These are phyloP conservation scores for Enteromius trimaculatus DNA, from an alignment of 2,797 vertebrate genomes.

Conservation along the genomic window DNA sequence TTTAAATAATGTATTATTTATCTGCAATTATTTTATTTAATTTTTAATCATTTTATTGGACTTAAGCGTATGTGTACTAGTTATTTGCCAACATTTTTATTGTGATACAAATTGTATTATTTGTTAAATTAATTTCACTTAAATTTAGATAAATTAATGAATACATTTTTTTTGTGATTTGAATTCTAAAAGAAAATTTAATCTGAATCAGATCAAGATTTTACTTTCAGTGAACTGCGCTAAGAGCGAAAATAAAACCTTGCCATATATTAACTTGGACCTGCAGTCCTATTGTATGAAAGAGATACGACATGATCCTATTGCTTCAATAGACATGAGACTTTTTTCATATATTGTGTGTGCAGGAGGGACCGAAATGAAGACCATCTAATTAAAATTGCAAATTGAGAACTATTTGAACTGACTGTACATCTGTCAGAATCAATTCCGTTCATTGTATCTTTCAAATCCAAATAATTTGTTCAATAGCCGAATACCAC, in stretches of 20 bases:
- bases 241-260: slow-evolving; percentile 7
- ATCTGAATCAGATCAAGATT: neutral
- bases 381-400: slow-evolving; percentile 27
- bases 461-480: slow-evolving; percentile 12
- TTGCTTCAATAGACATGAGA: slow-evolving; percentile 7
- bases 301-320: slow-evolving; percentile 3
- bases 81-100: neutral
- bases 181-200: neutral
- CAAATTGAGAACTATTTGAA: slow-evolving; percentile 20
- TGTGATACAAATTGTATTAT: neutral
- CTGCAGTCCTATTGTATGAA: neutral
- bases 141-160: neutral
- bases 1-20: neutral
- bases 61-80: neutral
- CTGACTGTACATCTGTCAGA: slow-evolving; percentile 2
- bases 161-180: neutral
- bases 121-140: neutral
- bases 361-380: neutral
- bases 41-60: neutral
- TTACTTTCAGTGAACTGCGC: neutral
- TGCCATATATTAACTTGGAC: slow-evolving; percentile 5
- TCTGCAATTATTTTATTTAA: neutral
- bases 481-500: slow-evolving; percentile 22
- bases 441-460: slow-evolving; percentile 31
- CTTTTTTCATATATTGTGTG: neutral